Conservation (phyloP, 2,113 vertebrate species). For the Nothocercus nigrocapillus region DNA sequence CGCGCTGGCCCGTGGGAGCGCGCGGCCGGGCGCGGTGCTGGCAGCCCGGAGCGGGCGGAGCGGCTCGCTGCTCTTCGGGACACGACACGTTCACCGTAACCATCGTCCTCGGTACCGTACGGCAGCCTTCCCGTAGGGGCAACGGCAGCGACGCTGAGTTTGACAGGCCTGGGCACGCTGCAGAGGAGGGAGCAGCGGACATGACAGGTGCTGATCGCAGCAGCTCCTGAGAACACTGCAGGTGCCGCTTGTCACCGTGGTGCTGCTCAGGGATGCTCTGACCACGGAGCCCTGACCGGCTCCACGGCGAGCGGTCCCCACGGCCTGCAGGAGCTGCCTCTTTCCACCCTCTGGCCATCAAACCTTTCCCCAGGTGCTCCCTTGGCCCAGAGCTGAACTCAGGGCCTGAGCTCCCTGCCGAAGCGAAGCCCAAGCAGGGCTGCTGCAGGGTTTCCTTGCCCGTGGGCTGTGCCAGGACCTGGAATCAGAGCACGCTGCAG, state of each 20-base stretch:
- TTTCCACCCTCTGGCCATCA: rapidly evolving
- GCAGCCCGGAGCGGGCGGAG: neutral
- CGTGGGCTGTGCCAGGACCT: neutral
- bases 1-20: neutral
- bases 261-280: too few relatives aligned
- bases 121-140: neutral
- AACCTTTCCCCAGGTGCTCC: neutral
- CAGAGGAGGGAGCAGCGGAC: neutral
- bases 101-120: neutral
- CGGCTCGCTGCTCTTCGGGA: neutral
- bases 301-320: rapidly evolving
- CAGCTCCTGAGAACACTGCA: neutral
- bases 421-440: neutral
- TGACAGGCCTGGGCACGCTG: neutral
- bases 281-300: neutral
- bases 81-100: neutral
- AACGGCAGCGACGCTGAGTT: neutral
- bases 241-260: neutral
- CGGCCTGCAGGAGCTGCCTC: neutral
- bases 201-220: neutral
- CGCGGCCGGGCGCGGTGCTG: neutral
- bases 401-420: neutral
- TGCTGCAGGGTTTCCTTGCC: rapidly evolving
- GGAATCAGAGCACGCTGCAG: neutral
- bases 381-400: neutral